A percentile compares a stretch with the other conserved stretches of the same genome.
phyloP scores from a whole-genome alignment of 2,797 vertebrate genomes.

The Sebastes taczanowskii region DNA sequence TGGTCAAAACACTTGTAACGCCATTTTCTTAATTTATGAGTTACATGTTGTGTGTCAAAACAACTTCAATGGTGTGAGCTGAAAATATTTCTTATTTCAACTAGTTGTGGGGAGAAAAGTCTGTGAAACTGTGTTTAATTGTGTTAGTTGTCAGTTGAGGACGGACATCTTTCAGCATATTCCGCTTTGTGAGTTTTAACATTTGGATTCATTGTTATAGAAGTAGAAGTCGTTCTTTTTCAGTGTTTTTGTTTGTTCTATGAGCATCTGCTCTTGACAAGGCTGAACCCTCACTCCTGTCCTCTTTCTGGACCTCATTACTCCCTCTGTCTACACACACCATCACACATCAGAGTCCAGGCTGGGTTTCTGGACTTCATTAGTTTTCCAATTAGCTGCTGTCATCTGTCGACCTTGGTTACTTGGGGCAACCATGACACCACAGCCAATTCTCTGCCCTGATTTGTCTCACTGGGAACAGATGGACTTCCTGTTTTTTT shows the following conservation, averaged over 20 bases:
- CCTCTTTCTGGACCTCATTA: slow-evolving; percentile 53
- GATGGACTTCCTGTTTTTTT: slow-evolving; percentile 56
- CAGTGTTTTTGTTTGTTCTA: slow-evolving; percentile 32
- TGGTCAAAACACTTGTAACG: background rate
- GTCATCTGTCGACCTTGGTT: slow-evolving; percentile 72
- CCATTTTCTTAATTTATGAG: background rate
- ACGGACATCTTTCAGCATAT: background rate
- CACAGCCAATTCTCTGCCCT: slow-evolving; percentile 50
- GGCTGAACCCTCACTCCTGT: slow-evolving; percentile 42
- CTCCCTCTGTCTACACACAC: slow-evolving; percentile 27
- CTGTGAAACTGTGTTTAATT: background rate
- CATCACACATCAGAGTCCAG: slow-evolving; percentile 49
- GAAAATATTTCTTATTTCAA: too few relatives aligned
- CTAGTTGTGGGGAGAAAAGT: too few relatives aligned
- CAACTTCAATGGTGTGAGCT: background rate
- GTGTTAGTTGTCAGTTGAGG: background rate
- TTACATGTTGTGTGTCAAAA: background rate
- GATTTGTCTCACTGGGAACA: slow-evolving; percentile 72
- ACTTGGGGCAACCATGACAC: slow-evolving; percentile 57
- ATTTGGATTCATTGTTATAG: background rate
- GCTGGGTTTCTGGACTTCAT: slow-evolving; percentile 74
- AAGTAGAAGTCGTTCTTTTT: slow-evolving; percentile 14
- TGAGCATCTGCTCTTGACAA: slow-evolving; percentile 57
- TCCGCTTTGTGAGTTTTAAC: background rate
- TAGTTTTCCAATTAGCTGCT: slow-evolving; percentile 80